Evolutionary conservation across 2,797 vertebrate genomes (phyloP).

Genomic region (Anguilla megastoma): DNA sequence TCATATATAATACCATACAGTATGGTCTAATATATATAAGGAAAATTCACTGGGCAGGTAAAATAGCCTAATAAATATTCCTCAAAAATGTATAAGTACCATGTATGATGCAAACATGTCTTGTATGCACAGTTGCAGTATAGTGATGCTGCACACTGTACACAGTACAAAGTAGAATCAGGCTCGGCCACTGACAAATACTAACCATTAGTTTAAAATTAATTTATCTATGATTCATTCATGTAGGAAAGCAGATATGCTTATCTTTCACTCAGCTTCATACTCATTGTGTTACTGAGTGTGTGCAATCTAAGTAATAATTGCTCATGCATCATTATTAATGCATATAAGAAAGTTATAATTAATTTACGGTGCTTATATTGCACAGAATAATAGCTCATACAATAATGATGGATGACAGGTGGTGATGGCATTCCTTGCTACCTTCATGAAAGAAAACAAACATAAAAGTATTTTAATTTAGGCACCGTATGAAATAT

Average conservation of each 20-base stretch:
- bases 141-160: not conserved
- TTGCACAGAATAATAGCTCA: not conserved
- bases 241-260: not conserved
- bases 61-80: not conserved
- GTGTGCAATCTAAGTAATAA: conserved; percentile 10
- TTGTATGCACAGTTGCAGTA: not conserved
- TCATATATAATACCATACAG: not conserved
- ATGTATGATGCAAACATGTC: not conserved
- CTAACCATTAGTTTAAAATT: not conserved
- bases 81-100: not conserved
- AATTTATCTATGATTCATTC: not conserved
- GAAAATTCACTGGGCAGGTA: too few relatives aligned
- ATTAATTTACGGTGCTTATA: conserved; percentile 1
- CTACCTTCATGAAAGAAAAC: conserved; percentile 55
- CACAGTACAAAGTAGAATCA: not conserved
- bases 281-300: not conserved
- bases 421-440: conserved; percentile 1
- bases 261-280: not conserved
- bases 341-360: not conserved
- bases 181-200: not conserved
- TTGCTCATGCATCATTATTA: conserved; percentile 1
- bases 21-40: too few relatives aligned
- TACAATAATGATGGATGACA: conserved; percentile 23
- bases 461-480: conserved; percentile 63
- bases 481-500: conserved; percentile 66